Conservation (phyloP, 2,797 vertebrate species). For the Perodicticus potto region DNA sequence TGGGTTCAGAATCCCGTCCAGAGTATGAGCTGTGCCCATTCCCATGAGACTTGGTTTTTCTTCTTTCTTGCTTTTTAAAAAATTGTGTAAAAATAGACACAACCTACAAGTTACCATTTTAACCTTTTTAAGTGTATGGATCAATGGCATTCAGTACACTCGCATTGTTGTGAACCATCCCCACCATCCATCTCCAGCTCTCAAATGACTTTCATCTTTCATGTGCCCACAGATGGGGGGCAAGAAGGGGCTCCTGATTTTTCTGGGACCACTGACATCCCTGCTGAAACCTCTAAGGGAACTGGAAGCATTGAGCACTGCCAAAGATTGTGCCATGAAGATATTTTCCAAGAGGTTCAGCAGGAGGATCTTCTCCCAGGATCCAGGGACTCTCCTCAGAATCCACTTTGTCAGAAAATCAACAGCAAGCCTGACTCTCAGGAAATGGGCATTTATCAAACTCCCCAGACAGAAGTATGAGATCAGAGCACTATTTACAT, state of each 20-base stretch:
- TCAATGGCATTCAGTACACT: not conserved
- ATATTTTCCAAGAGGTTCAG: not conserved
- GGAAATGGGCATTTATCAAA: not conserved
- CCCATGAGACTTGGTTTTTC: not conserved
- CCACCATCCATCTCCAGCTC: not conserved
- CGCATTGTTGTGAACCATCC: rapidly evolving
- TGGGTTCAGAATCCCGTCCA: not conserved
- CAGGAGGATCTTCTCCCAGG: not conserved
- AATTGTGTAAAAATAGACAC: not conserved
- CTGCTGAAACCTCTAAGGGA: not conserved
- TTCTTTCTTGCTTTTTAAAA: too few relatives aligned
- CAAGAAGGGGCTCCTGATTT: not conserved
- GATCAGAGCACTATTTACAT: not conserved
- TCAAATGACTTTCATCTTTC: not conserved
- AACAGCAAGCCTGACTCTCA: not conserved
- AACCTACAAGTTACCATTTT: not conserved
- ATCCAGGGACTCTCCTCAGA: not conserved
- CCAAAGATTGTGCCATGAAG: not conserved
- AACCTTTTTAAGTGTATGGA: not conserved
- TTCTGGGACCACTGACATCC: too few relatives aligned
- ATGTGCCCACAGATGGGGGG: not conserved
- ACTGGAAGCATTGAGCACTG: not conserved
- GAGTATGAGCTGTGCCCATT: not conserved
- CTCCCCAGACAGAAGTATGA: not conserved
- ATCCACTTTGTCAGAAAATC: not conserved